These are phyloP conservation scores for Melieria picta DNA, from an alignment of 2,888 invertebrate genomes.

Conservation along the genomic window DNA sequence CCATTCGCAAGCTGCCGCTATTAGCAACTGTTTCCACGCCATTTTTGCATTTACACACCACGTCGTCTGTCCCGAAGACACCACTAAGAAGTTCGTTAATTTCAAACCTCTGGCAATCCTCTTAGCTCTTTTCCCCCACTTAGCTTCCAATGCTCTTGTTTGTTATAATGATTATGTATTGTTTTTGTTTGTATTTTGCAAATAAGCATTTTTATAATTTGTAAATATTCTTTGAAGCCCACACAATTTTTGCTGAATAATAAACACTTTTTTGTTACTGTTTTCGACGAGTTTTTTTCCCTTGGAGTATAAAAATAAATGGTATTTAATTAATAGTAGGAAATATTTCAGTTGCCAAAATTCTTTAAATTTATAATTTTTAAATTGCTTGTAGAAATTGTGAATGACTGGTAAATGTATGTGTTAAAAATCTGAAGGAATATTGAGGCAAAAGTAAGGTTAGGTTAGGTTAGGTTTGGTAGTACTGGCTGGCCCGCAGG, in stretches of 20 bases:
- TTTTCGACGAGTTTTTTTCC: no score
- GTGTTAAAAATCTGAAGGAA: no score
- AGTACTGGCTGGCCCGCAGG: no score
- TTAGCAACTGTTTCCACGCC: background rate
- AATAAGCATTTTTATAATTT: constrained; percentile 1
- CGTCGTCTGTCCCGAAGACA: background rate
- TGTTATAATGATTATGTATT: background rate
- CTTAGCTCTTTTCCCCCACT: background rate
- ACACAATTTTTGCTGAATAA: background rate
- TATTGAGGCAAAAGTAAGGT: no score
- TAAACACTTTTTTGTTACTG: no score
- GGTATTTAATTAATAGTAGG: no score
- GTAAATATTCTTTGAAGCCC: background rate
- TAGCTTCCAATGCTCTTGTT: background rate
- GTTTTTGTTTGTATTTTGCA: background rate
- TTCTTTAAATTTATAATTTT: no score
- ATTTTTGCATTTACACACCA: background rate
- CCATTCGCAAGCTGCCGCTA: background rate
- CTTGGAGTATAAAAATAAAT: no score
- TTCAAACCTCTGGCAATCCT: background rate
- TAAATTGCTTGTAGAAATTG: no score
- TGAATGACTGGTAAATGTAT: no score
- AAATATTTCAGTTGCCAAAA: no score
- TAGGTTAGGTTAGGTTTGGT: no score
- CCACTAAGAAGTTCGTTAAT: background rate